Evolutionary conservation across 2,797 vertebrate genomes (phyloP).

Genomic region (Picus viridis): DNA sequence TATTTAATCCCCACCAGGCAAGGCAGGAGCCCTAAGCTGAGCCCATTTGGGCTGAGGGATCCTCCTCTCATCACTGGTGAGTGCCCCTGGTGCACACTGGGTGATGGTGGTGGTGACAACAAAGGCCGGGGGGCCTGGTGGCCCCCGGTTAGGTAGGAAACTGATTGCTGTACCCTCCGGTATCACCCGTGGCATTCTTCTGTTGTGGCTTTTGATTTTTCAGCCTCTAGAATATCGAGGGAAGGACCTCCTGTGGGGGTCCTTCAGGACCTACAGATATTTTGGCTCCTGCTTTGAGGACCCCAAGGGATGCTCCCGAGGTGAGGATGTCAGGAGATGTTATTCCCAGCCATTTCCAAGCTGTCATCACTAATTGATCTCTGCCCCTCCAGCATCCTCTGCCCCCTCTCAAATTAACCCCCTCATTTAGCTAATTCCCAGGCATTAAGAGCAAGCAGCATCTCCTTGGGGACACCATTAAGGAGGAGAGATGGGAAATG

Average conservation of each 20-base stretch:
- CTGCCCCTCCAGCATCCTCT: neutral
- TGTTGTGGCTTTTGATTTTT: fast-evolving
- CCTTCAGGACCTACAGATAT: no score
- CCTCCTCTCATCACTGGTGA: no score
- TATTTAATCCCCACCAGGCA: no score
- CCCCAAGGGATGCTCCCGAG: fast-evolving
- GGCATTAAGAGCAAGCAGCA: neutral
- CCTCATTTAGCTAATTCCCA: neutral
- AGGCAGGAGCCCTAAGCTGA: no score
- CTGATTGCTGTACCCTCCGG: no score
- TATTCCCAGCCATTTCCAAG: neutral
- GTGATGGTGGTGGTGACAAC: no score
- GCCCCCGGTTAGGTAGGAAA: no score
- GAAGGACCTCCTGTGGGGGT: neutral
- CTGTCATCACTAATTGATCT: neutral
- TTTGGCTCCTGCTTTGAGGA: neutral
- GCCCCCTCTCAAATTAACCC: neutral
- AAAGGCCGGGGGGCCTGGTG: no score
- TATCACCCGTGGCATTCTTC: neutral
- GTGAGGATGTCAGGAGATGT: neutral
- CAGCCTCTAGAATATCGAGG: neutral
- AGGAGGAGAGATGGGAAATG: conserved; percentile 1
- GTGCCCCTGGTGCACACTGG: no score
- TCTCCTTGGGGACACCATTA: neutral
- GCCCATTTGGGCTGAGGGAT: no score